Evolutionary conservation across 2,113 vertebrate genomes (phyloP), one percentile per base, ranked within the genome.

Genomic region (Protomyctophum bolini): DNA sequence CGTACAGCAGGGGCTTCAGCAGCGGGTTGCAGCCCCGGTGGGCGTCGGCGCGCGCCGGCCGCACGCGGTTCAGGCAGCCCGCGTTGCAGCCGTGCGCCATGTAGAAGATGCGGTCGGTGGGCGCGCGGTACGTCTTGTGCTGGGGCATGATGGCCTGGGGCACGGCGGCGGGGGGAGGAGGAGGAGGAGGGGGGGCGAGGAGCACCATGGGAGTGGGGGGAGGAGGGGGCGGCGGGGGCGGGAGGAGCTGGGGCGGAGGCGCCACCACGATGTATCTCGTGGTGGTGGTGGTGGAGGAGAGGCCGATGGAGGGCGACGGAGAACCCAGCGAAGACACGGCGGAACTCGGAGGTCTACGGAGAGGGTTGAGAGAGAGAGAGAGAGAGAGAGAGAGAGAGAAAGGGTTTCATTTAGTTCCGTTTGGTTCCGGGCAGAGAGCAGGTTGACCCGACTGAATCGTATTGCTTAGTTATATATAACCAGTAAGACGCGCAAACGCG

Each of bases 31-130:
- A 93, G 65, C 96, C 95, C 57, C 95, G 86, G 92, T 97, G 94
- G 66, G 94, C 81, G 15, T 94, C 93, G 0, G 67, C 51, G 8
- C 83, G 83, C 0, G 86, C 2, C 0, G 95, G 95, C 0, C 95
- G 91, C 14, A 97, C 79, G 0, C 96, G 94, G 0, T 94, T 92
- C 66, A 99, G 91, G 86, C 98, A 99, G 0, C 90, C 76, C 0
- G 86, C 89, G 80, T 93, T 95, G 89, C 98, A 99, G 5, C 86
- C 83, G 55, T 99, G 98, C 0, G 92, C 89, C 51, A 97, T 89
- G 87, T 98, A 99, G 92, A 98, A 98, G 54, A 97, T 95, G 3
- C 96, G 95, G 85, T 98, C 97, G 8, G 93, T 93, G 0, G 98
- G 96, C n/a, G 97, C 98, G 0, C 95, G 94, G 89, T 98, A 98